Percentiles rank a stretch among this genome's conserved stretches.
These are phyloP conservation scores for Danio jaintianensis DNA, from an alignment of 2,797 vertebrate species.

Conservation along the genomic window DNA sequence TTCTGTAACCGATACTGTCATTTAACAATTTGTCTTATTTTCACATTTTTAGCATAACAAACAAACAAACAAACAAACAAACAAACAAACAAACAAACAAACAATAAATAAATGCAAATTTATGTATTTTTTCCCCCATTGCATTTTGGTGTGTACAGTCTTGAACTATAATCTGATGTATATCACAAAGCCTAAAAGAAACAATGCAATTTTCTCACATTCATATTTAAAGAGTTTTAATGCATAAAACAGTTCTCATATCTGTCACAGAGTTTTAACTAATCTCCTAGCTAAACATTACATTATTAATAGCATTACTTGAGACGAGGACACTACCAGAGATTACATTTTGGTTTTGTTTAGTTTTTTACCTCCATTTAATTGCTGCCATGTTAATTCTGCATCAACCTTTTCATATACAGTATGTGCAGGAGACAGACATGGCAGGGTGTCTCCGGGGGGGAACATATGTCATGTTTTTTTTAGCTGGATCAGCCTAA, in stretches of 20 bases:
- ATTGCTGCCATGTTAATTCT: neutral
- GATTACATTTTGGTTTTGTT: neutral
- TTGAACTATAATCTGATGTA: neutral
- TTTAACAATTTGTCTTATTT: too few relatives aligned
- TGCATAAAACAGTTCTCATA: neutral
- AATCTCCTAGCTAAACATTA: too few relatives aligned
- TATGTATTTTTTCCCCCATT: neutral
- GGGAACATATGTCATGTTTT: constrained; percentile 28
- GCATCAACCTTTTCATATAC: neutral
- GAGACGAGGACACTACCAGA: too few relatives aligned
- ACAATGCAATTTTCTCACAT: neutral
- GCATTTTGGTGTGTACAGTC: neutral
- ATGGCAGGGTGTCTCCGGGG: constrained; percentile 2
- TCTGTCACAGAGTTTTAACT: neutral
- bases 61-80: too few relatives aligned
- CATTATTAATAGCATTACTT: too few relatives aligned
- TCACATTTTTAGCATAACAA: too few relatives aligned
- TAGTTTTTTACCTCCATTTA: neutral
- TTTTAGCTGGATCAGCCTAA: constrained; percentile 21
- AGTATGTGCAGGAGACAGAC: constrained; percentile 12
- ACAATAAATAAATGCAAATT: too few relatives aligned
- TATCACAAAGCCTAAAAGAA: neutral
- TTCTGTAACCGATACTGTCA: too few relatives aligned
- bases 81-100: too few relatives aligned
- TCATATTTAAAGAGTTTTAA: neutral